A percentile compares a stretch with the other conserved stretches of the same genome.
Conservation (phyloP, 92 coral and sea anemone species). For the Muricea muricata region DNA sequence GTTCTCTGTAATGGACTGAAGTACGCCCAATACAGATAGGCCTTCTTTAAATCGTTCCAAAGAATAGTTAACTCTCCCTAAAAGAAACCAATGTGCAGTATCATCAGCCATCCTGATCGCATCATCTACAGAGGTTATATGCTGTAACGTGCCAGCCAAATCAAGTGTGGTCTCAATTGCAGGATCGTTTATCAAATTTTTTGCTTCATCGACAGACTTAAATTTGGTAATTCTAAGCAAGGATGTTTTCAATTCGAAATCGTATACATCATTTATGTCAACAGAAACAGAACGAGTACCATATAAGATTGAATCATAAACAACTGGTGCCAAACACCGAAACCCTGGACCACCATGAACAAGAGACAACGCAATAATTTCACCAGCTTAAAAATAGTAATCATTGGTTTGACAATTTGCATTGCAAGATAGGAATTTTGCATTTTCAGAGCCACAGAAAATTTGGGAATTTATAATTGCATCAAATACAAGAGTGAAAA, state of each 20-base stretch:
- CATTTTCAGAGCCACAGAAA: conserved; percentile 44
- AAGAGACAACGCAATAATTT: conserved; percentile 40
- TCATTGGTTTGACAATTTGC: conserved; percentile 20
- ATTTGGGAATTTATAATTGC: conserved; percentile 47
- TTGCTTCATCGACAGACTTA: conserved; percentile 21
- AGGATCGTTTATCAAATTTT: not conserved
- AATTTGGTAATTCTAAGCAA: not conserved
- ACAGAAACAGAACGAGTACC: not conserved
- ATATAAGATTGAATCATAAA: conserved; percentile 26
- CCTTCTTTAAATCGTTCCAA: conserved; percentile 49
- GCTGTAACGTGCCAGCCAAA: conserved; percentile 36
- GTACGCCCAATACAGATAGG: conserved; percentile 31
- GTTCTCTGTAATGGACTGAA: not conserved
- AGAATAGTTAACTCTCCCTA: conserved; percentile 31
- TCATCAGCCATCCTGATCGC: conserved; percentile 31
- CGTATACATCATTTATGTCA: conserved; percentile 17
- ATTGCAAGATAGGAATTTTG: not conserved
- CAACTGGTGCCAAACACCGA: conserved; percentile 22
- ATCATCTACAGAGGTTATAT: conserved; percentile 32
- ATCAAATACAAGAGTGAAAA: conserved; percentile 53
- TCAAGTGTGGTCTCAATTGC: conserved; percentile 20
- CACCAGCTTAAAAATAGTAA: conserved; percentile 40
- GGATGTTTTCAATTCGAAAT: conserved; percentile 11
- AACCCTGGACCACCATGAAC: conserved; percentile 52
- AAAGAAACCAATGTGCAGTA: conserved; percentile 60